Conservation (phyloP, 2,888 invertebrate species). For the Euzophera pinguis region DNA sequence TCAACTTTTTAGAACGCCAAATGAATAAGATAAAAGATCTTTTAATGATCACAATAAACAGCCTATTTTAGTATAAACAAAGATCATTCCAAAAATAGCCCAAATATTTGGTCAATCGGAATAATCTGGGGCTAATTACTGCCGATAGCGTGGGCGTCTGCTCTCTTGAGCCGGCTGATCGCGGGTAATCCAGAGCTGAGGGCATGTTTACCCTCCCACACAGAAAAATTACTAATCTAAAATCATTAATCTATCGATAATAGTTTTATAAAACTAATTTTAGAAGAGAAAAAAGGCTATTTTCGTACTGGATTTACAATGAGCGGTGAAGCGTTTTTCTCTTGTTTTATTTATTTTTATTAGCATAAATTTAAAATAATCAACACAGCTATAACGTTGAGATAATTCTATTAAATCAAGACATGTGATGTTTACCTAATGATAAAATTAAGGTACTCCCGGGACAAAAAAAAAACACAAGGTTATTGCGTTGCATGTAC, state of each 20-base stretch:
- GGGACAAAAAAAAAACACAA: too few species aligned
- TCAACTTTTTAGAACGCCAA: too few species aligned
- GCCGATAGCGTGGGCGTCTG: conserved; percentile 3
- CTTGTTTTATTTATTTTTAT: too few species aligned
- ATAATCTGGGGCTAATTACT: conserved; percentile 7
- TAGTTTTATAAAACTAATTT: neutral
- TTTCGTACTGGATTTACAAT: neutral
- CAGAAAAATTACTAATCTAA: too few species aligned
- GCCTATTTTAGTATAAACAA: neutral
- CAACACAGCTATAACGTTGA: too few species aligned
- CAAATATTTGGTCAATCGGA: conserved; percentile 8
- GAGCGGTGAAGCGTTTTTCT: neutral
- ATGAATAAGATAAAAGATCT: too few species aligned
- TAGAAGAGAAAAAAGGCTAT: neutral
- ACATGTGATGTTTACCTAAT: too few species aligned
- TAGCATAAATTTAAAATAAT: too few species aligned
- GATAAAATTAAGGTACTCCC: too few species aligned
- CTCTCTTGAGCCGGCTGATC: conserved; percentile 4
- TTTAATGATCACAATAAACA: too few species aligned
- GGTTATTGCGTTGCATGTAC: too few species aligned
- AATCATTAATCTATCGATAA: neutral
- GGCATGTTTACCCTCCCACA: conserved; percentile 5
- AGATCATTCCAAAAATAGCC: conserved; percentile 7
- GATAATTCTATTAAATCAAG: too few species aligned
- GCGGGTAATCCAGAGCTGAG: conserved; percentile 2